Base-by-base conservation (phyloP, 2,888 invertebrate genomes). In the Agrotis clavis region DNA sequence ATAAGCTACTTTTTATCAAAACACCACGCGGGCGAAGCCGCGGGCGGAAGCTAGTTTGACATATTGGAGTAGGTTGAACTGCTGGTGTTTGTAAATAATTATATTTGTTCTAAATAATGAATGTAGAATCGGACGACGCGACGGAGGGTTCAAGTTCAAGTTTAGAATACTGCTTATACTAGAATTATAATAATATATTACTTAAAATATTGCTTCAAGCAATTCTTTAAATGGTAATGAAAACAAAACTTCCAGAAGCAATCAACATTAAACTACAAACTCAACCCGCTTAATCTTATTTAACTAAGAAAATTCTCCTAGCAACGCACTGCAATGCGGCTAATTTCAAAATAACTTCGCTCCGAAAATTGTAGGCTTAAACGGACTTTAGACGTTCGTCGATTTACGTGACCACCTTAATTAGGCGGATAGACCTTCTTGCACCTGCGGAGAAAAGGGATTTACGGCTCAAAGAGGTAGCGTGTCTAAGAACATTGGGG, bases 371-470 rank as follows among this genome's bases (percentile, higher is more conserved):
- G 89, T 89, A 87, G 89, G 91, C 91, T 92, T 89, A 91, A 88
- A 88, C 82, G 77, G 88, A 88, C 88, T 88, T 89, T 87, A 82
- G 89, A 83, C 75, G 83, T 83, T 86, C 87, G 89, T 87, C 90
- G 89, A 91, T 91, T 91, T 90, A 91, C 90, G 90, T 88, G 88
- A 86, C 89, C 89, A 90, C 90, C 90, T 92, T 94, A 94, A 94
- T 94, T 94, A 94, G 92, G 88, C 83, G 89, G 91, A 89, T 91
- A 91, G 89, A 88, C 90, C 90, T 90, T 87, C 89, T 90, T 90
- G 92, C 94, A 93, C 93, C 94, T 94, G 93, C 87, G 91, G 88
- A 84, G 89, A 79, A 79, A 88, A 75, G 85, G 89, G 91, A 92
- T 92, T 92, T 92, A 91, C 90, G 88, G 89, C 90, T 89, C 87